Evolutionary conservation across 2,797 vertebrate species (phyloP), one percentile per base, ranked within the genome.

Genomic region (Lateolabrax maculatus): DNA sequence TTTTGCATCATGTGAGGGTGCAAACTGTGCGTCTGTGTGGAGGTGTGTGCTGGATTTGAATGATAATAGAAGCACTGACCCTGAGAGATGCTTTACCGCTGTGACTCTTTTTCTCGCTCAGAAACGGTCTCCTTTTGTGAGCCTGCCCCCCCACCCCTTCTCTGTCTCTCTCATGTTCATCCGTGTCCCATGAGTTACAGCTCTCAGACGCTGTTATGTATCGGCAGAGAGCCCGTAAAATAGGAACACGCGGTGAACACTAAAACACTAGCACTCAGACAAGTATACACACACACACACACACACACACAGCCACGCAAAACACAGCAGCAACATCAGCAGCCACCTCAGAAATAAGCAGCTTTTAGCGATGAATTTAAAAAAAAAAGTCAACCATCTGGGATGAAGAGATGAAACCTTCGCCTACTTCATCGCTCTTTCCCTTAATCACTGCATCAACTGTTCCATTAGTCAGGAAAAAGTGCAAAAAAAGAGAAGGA

Each of bases 11-110:
- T 25, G 48, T 80, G 43, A 23, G 58, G 72, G 44, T 51, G 60
- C 41, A 34, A 63, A 67, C 62, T 62, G 53, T 71, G 61, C 29
- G 29, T 37, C 43, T 36, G 51, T 78, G 51, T 62, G 73, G 52
- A 11, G 74, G 80, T 71, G 71, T 37, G 69, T 25, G 57, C 61
- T 68, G 65, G 70, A 90, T 93, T 90, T 92, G 79, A 93, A 93
- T 92, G 75, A 92, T 90, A 92, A 93, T 84, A 79, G 87, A 89
- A 51, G 77, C 84, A 73, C 79, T 90, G 92, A 92, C 87, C 92
- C 90, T 82, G 81, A 87, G 84, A 92, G 86, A 81, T 71, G 83
- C 79, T 87, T 87, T 83, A 91, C 83, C 68, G 81, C 86, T 76
- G 78, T 76, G 80, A 86, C 88, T 84, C 67, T 80, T 83, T 86